These are phyloP conservation scores for Hestina assimilis DNA, from an alignment of 1,140 invertebrate species.

Conservation along the genomic window DNA sequence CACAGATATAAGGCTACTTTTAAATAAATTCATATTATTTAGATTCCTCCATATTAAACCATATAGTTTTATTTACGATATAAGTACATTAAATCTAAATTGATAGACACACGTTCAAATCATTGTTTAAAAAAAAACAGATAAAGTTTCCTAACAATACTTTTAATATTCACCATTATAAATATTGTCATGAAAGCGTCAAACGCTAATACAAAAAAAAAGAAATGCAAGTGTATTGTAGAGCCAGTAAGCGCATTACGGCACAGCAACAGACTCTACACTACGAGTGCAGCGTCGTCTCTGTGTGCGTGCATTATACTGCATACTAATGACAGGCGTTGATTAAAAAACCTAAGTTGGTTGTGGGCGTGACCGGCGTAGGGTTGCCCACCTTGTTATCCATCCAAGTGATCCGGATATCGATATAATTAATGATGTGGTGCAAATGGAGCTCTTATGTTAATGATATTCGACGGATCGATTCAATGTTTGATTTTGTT, in stretches of 20 bases:
- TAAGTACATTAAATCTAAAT: no score
- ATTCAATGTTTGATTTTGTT: not conserved
- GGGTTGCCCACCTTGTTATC: conserved; percentile 11
- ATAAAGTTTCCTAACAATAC: no score
- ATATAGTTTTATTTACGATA: no score
- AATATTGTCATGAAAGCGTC: not conserved
- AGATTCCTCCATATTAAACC: no score
- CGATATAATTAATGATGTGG: not conserved
- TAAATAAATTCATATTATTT: no score
- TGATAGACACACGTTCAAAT: no score
- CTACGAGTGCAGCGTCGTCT: not conserved
- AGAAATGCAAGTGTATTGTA: conserved; percentile 2
- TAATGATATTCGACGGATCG: not conserved
- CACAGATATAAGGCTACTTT: no score
- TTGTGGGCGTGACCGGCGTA: conserved; percentile 39
- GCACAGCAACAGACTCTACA: no score
- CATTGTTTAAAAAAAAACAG: no score
- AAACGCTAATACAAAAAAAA: conserved; percentile 1
- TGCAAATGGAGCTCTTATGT: not conserved
- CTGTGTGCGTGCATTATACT: conserved; percentile 42
- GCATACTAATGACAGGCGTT: conserved; percentile 63
- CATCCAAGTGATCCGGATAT: not conserved
- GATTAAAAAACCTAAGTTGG: conserved; percentile 69
- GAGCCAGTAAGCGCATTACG: not conserved
- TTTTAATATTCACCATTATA: not conserved